Evolutionary conservation across 2,797 vertebrate species (phyloP).

Genomic region (Tokudaia muenninki): DNA sequence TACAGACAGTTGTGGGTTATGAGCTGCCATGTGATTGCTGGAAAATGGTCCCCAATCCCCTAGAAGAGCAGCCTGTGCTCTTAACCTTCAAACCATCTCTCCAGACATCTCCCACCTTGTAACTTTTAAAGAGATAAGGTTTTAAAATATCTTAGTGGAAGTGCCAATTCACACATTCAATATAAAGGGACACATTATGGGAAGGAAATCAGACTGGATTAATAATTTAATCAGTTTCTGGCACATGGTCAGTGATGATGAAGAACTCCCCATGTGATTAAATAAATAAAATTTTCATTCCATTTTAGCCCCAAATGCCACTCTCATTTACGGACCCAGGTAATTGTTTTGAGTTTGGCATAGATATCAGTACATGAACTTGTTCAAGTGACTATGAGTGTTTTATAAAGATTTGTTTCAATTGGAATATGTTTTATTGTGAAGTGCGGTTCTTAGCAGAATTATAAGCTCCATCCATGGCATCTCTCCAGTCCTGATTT

Average conservation of each 20-base stretch:
- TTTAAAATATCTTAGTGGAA: conserved; percentile 45
- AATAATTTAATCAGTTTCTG: conserved; percentile 39
- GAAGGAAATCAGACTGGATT: not conserved
- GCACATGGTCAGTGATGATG: not conserved
- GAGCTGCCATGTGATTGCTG: too few species aligned
- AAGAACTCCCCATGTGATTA: not conserved
- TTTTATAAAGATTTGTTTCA: not conserved
- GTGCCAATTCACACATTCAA: not conserved
- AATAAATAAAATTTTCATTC: conserved; percentile 44
- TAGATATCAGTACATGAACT: not conserved
- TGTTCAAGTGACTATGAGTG: conserved; percentile 21
- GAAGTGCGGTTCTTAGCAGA: not conserved
- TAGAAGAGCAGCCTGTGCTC: not conserved
- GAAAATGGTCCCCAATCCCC: not conserved
- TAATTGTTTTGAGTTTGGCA: not conserved
- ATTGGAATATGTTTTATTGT: not conserved
- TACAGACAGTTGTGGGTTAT: not conserved
- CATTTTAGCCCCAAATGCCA: not conserved
- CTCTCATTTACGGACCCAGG: not conserved
- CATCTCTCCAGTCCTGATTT: not conserved
- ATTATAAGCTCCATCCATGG: not conserved
- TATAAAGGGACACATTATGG: not conserved
- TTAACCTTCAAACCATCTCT: not conserved
- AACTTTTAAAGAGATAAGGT: not conserved
- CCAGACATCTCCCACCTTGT: not conserved